Conservation (phyloP, 2,888 invertebrate species). For the Drosophila barbarae region DNA sequence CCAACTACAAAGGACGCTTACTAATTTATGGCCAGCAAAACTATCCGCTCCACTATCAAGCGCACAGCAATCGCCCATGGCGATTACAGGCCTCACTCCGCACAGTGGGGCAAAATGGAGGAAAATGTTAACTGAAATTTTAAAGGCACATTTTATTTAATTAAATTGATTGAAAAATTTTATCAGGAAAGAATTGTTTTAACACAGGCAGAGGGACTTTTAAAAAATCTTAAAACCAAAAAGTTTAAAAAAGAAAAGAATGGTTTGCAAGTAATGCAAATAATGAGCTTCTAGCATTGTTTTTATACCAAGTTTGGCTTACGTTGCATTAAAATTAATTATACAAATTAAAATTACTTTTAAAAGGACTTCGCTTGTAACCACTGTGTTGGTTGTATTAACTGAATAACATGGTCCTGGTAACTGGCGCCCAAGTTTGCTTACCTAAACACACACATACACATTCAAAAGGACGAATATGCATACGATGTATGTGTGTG, state of each 20-base stretch:
- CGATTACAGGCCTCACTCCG: conserved; percentile 11
- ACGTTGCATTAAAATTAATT: too few species aligned
- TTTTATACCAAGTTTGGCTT: too few species aligned
- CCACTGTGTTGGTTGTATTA: conserved; percentile 37
- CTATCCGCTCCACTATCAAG: conserved; percentile 53
- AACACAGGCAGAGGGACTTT: too few species aligned
- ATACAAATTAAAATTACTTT: too few species aligned
- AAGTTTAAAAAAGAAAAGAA: too few species aligned
- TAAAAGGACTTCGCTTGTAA: too few species aligned
- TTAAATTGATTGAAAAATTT: neutral
- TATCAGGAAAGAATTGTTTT: too few species aligned
- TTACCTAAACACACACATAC: conserved; percentile 32
- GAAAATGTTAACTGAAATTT: neutral
- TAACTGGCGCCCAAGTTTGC: conserved; percentile 45
- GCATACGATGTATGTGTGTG: neutral
- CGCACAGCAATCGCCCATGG: conserved; percentile 19
- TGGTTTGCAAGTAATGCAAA: too few species aligned
- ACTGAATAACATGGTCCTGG: conserved; percentile 42
- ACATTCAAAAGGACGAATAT: conserved; percentile 10
- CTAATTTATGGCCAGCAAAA: conserved; percentile 69
- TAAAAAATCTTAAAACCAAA: too few species aligned
- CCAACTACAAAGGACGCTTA: conserved; percentile 37
- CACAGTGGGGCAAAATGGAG: conserved; percentile 41
- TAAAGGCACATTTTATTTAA: neutral
- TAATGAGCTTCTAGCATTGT: too few species aligned